Evolutionary conservation across 2,888 invertebrate species (phyloP).

Genomic region (Drosophila suboccidentalis): DNA sequence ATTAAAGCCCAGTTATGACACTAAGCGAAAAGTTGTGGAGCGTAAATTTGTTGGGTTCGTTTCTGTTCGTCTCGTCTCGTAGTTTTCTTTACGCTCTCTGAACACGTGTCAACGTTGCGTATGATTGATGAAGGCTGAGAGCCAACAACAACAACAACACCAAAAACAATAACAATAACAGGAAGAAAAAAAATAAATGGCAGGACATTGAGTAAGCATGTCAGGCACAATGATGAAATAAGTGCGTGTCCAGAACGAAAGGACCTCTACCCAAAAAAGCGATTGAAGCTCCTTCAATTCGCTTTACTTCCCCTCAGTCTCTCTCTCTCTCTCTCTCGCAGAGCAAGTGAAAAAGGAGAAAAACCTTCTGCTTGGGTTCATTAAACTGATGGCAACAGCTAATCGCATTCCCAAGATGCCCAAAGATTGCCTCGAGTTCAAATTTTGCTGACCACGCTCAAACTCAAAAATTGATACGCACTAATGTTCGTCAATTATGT

Average conservation of each 20-base stretch:
- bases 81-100: conserved; percentile 53
- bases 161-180: conserved; percentile 41
- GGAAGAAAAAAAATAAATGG: neutral
- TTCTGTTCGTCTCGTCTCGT: conserved; percentile 21
- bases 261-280: conserved; percentile 21
- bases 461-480: conserved; percentile 59
- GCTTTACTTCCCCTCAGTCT: neutral
- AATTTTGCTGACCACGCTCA: conserved; percentile 52
- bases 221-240: conserved; percentile 63
- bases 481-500: conserved; percentile 62
- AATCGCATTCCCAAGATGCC: conserved; percentile 47
- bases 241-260: conserved; percentile 47
- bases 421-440: neutral
- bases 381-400: conserved; percentile 62
- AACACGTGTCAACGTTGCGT: conserved; percentile 77
- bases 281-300: conserved; percentile 16
- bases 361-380: conserved; percentile 64
- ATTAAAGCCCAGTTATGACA: conserved; percentile 72
- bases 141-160: conserved; percentile 22
- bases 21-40: conserved; percentile 60
- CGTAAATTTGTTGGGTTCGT: conserved; percentile 43
- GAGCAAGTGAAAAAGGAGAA: conserved; percentile 1
- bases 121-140: conserved; percentile 73
- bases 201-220: conserved; percentile 56
- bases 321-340: neutral